Conservation (phyloP, 2,797 vertebrate species). For the Gorsachius magnificus region DNA sequence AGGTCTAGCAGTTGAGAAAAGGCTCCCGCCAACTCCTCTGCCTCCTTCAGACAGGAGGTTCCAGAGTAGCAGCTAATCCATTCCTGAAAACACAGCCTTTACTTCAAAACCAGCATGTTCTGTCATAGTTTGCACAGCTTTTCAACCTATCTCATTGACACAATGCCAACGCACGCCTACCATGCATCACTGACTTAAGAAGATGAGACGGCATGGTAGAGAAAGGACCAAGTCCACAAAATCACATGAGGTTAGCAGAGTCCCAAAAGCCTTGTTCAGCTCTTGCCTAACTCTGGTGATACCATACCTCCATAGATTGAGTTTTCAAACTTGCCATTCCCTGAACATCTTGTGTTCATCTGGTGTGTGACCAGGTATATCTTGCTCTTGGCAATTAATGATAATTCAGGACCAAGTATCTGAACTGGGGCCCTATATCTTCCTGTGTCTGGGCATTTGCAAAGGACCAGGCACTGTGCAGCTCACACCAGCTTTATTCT, state of each 20-base stretch:
- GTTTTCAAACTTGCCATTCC: background rate
- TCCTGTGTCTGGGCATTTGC: background rate
- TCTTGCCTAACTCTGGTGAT: background rate
- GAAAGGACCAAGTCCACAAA: background rate
- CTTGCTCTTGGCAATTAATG: background rate
- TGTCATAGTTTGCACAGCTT: background rate
- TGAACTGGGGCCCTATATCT: background rate
- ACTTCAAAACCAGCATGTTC: background rate
- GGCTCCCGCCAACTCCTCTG: background rate
- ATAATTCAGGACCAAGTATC: background rate
- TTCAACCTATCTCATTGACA: background rate
- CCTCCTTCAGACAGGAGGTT: background rate
- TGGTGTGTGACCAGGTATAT: background rate
- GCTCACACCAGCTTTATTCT: background rate
- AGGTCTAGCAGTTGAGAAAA: background rate
- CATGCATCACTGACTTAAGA: fast-evolving
- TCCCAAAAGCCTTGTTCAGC: background rate
- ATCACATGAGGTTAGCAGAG: background rate
- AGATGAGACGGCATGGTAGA: background rate
- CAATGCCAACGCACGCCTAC: background rate
- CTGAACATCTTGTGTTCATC: background rate
- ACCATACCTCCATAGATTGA: background rate
- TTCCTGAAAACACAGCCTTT: background rate
- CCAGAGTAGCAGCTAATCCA: background rate
- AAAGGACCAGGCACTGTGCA: background rate